phyloP scores from a whole-genome alignment of 2,888 invertebrate genomes.

The Iselma pallidipennis region DNA sequence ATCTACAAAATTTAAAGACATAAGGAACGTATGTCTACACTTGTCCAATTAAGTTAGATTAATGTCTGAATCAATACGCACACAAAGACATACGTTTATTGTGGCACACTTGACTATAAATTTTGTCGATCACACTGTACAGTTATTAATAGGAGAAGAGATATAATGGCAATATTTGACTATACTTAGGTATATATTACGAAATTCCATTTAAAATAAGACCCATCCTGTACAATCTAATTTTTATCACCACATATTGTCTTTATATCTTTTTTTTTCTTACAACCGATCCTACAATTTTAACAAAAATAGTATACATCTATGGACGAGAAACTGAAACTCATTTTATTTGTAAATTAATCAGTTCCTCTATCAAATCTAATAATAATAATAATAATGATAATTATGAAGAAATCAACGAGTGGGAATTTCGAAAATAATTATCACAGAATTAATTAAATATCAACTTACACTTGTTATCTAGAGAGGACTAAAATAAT shows the following conservation, averaged over 20 bases:
- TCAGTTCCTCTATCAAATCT: neutral
- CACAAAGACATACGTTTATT: no score
- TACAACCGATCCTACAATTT: neutral
- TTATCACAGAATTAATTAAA: constrained; percentile 1
- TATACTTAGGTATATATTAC: neutral
- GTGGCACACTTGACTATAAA: no score
- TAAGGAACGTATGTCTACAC: no score
- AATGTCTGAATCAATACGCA: no score
- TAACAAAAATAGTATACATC: neutral
- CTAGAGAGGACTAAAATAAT: neutral
- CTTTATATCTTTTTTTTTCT: constrained; percentile 1
- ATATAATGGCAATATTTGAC: neutral
- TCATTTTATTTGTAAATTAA: no score
- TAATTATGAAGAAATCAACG: neutral
- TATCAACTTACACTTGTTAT: neutral
- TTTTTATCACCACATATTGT: no score
- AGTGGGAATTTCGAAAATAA: neutral
- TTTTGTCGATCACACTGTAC: no score
- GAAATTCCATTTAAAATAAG: neutral
- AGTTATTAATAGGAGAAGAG: neutral
- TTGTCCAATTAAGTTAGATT: no score
- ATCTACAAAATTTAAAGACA: no score
- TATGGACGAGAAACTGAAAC: neutral
- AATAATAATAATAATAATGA: neutral
- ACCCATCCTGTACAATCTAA: neutral